Evolutionary conservation across 2,888 invertebrate genomes (phyloP), one percentile per base, ranked within the genome.

Genomic region (Terebella lapidaria): DNA sequence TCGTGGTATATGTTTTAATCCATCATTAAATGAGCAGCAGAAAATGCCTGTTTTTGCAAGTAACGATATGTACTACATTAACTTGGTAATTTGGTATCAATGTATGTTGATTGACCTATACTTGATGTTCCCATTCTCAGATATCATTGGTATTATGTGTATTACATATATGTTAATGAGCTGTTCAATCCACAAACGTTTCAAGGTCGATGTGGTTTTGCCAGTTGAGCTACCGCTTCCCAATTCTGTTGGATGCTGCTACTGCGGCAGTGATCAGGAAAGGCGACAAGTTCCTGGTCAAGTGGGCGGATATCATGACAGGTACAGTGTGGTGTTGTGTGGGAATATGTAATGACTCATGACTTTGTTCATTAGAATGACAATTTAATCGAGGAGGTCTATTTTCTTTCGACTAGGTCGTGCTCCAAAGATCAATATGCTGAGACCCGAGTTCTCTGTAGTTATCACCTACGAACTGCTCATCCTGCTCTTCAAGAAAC

Each of bases 241-340:
- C 74, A 0, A 72, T 74, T 27, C 65, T 74, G 30, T 60, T 74
- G 22, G 74, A 74, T 66, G 74, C 74, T 3, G 70, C 73, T 20
- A 72, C 74, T n/a, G 71, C 71, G 15, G 74, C 73, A 20, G 68
- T 74, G 2, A 65, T 67, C 42, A 68, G 72, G 20, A 72, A 72
- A 57, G 73, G 73, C 35, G 72, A 73, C 54, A 66, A 65, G 45
- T 72, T 73, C 61, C 67, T 74, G 27, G 68, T 70, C 35, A 68
- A 67, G 52, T 74, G 72, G 73, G 73, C 73, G 0, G 74, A 74
- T 55, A 74, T 74, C 28, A 74, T 74, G 73, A 74, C 74, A 66
- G 74, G 74, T 74, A 60, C n/a, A n/a, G n/a, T n/a, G n/a, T n/a
- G n/a, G n/a, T n/a, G n/a, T n/a, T n/a, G n/a, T n/a, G n/a, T n/a